Conservation (phyloP, 2,113 vertebrate species). For the Calidris pugnax region DNA sequence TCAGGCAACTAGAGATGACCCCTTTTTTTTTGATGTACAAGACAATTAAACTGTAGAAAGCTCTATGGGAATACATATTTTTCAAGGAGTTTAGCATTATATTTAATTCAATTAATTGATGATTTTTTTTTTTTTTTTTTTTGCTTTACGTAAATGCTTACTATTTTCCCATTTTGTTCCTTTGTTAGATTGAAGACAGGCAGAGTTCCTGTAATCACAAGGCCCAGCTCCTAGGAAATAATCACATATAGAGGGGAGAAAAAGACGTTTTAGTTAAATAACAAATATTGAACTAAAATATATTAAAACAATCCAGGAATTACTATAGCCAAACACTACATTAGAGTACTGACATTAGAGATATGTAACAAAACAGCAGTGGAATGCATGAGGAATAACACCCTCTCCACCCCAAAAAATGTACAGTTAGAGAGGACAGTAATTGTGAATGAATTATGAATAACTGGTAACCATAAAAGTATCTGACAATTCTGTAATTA, state of each 20-base stretch:
- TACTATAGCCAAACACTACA: neutral
- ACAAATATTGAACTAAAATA: neutral
- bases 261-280: neutral
- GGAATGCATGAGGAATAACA: neutral
- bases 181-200: conserved; percentile 91
- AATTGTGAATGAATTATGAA: neutral
- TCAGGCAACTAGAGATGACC: neutral
- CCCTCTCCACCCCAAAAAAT: accelerated
- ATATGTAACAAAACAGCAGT: neutral
- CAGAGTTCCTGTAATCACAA: conserved; percentile 92
- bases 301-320: neutral
- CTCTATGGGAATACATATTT: neutral
- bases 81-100: neutral
- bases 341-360: neutral
- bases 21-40: neutral
- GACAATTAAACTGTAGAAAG: neutral
- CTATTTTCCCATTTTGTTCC: conserved; percentile 72
- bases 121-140: neutral
- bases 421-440: neutral
- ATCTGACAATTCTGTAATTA: neutral
- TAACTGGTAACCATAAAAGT: neutral
- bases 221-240: conserved; percentile 83
- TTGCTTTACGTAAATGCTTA: conserved; percentile 8
- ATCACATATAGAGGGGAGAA: neutral
- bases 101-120: neutral